These are phyloP conservation scores for Zosterops borbonicus DNA, from an alignment of 2,113 vertebrate species.

Conservation along the genomic window DNA sequence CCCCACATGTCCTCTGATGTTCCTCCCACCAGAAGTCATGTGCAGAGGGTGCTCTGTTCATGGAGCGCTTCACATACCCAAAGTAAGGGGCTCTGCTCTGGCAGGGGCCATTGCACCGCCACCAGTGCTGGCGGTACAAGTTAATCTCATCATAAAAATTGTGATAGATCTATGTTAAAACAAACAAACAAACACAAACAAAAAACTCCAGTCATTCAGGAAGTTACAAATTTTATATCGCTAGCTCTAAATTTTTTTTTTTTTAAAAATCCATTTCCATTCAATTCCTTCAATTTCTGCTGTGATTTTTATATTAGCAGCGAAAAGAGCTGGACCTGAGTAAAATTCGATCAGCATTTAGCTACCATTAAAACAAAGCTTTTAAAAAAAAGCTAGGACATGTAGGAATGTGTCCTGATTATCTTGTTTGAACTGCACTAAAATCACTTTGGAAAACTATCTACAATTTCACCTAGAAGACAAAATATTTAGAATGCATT, in stretches of 20 bases:
- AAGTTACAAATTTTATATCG: background rate
- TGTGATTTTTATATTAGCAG: background rate
- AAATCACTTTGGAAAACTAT: background rate
- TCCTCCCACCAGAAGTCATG: constrained; percentile 92
- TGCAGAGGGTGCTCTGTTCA: constrained; percentile 89
- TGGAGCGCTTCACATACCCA: constrained; percentile 90
- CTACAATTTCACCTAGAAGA: background rate
- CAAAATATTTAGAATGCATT: fast-evolving
- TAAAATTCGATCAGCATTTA: background rate
- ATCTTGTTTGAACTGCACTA: background rate
- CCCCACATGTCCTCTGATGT: constrained; percentile 86
- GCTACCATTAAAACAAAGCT: background rate
- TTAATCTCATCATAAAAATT: constrained; percentile 89
- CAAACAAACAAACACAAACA: background rate
- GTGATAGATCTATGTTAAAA: constrained; percentile 83
- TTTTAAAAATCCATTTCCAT: background rate
- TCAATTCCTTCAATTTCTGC: background rate
- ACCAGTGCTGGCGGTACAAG: constrained; percentile 94
- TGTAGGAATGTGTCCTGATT: background rate
- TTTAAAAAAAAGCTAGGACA: background rate
- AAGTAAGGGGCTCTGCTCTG: constrained; percentile 81
- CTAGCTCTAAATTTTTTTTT: background rate
- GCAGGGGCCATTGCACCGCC: constrained; percentile 91
- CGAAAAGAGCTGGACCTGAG: background rate
- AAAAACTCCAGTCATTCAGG: background rate